Evolutionary conservation across 2,888 invertebrate genomes (phyloP).

Genomic region (Aleiodes leptofemur): DNA sequence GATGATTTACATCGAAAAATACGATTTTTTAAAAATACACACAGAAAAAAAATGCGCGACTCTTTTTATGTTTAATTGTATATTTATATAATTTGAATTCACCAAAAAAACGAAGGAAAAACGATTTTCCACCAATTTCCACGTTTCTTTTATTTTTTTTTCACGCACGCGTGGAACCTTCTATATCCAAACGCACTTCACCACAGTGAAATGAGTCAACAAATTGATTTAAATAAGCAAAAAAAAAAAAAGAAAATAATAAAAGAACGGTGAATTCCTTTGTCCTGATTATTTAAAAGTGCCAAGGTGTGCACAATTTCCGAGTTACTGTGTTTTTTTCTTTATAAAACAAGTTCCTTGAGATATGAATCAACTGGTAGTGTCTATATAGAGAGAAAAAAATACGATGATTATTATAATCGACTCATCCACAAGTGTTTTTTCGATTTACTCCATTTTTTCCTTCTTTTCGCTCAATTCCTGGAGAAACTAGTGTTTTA

Average conservation of each 20-base stretch:
- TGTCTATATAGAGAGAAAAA: no score
- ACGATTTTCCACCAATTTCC: neutral
- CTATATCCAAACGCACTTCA: neutral
- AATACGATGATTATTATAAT: no score
- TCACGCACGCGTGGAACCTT: slow-evolving; percentile 15
- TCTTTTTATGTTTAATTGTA: no score
- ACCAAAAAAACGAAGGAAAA: no score
- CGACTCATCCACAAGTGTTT: no score
- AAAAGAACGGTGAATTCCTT: slow-evolving; percentile 6
- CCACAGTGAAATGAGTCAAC: slow-evolving; percentile 7
- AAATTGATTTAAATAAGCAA: neutral
- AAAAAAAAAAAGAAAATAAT: neutral
- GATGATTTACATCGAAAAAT: no score
- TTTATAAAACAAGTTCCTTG: neutral
- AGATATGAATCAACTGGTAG: slow-evolving; percentile 25
- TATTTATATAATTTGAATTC: no score
- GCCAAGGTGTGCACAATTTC: slow-evolving; percentile 44
- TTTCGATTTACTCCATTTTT: neutral
- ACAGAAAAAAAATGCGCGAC: no score
- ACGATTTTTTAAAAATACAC: no score
- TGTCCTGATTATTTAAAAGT: neutral
- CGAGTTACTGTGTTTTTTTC: slow-evolving; percentile 6
- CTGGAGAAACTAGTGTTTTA: neutral
- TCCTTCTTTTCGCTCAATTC: neutral
- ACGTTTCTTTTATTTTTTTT: no score